phyloP scores from a whole-genome alignment of 2,888 invertebrate species.

The Lasioglossum lativentre region DNA sequence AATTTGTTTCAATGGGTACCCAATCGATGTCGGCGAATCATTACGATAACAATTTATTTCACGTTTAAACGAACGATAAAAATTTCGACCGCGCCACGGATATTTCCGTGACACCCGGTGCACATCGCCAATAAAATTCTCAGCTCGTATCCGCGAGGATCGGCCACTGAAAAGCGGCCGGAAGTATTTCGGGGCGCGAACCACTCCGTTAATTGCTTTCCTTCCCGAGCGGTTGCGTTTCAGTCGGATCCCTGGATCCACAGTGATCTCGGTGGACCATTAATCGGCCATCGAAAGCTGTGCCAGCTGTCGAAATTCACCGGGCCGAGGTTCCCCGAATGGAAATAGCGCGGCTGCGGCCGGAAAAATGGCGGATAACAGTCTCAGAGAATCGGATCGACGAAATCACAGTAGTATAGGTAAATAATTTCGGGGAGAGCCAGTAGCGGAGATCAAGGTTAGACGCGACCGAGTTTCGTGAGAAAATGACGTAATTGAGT shows the following conservation, averaged over 20 bases:
- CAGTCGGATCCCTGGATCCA: not conserved
- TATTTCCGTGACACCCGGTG: not conserved
- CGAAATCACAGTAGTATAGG: not conserved
- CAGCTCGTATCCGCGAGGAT: not conserved
- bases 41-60: not conserved
- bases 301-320: conserved; percentile 38
- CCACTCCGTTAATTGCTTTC: conserved; percentile 50
- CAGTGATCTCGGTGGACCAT: conserved; percentile 32
- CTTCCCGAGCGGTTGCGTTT: conserved; percentile 5
- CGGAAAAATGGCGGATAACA: not conserved
- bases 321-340: not conserved
- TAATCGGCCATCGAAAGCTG: conserved; percentile 50
- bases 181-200: conserved; percentile 23
- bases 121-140: not conserved
- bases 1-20: not conserved
- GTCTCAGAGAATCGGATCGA: not conserved
- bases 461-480: not conserved
- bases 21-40: not conserved
- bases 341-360: not conserved
- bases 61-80: not conserved
- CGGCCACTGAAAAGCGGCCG: conserved; percentile 25
- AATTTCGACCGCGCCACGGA: not conserved
- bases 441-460: not conserved
- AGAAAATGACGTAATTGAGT: not conserved
- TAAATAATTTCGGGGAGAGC: not conserved